phyloP scores from a whole-genome alignment of 2,888 invertebrate species.

The Leucoma salicis region DNA sequence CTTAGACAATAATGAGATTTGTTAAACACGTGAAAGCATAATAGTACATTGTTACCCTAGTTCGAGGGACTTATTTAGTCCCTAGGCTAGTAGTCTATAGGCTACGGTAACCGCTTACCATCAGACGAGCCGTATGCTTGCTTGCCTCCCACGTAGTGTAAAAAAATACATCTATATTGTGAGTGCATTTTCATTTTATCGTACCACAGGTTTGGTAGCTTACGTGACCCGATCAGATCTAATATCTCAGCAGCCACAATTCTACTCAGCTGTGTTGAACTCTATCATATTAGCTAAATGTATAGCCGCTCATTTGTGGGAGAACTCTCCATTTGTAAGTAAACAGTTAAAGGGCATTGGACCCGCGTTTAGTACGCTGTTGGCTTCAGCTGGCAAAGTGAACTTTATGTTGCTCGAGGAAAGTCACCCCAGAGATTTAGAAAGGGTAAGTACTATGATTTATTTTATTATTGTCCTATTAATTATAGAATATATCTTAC shows the following conservation, averaged over 20 bases:
- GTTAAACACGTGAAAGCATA: too few relatives aligned
- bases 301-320: slow-evolving; percentile 86
- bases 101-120: too few relatives aligned
- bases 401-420: slow-evolving; percentile 84
- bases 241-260: slow-evolving; percentile 46
- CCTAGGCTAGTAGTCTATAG: too few relatives aligned
- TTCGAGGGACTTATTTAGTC: too few relatives aligned
- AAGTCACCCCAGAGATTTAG: slow-evolving; percentile 87
- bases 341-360: slow-evolving; percentile 89
- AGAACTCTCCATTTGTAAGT: slow-evolving; percentile 85
- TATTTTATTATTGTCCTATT: too few relatives aligned
- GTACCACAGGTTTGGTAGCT: slow-evolving; percentile 76
- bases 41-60: too few relatives aligned
- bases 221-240: slow-evolving; percentile 73
- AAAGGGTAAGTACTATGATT: slow-evolving; percentile 84
- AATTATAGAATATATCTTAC: too few relatives aligned
- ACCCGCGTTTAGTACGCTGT: slow-evolving; percentile 81
- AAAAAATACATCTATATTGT: too few relatives aligned
- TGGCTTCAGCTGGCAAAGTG: slow-evolving; percentile 86
- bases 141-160: too few relatives aligned
- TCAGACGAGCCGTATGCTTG: too few relatives aligned
- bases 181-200: neutral
- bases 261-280: slow-evolving; percentile 81
- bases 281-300: slow-evolving; percentile 85
- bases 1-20: too few relatives aligned